These are phyloP conservation scores for Cinclus mexicanus DNA, from an alignment of 2,113 vertebrate genomes.

Conservation along the genomic window DNA sequence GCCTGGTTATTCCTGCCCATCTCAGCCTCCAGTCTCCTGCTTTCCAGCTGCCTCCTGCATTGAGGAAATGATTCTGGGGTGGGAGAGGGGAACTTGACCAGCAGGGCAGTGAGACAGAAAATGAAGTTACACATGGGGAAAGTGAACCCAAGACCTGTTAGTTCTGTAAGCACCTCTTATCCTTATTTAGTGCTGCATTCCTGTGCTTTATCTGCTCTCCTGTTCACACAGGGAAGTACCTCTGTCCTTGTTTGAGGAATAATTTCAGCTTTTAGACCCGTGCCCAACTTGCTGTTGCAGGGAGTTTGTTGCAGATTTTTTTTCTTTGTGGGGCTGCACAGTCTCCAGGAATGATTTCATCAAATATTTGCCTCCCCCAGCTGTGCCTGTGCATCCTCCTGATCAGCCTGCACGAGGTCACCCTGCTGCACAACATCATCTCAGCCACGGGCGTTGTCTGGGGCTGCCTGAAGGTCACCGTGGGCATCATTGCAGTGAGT, in stretches of 20 bases:
- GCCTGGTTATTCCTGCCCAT: not conserved
- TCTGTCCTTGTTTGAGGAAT: not conserved
- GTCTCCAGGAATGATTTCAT: not conserved
- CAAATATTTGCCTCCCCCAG: conserved; percentile 34
- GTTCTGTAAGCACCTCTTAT: not conserved
- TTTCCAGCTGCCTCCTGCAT: not conserved
- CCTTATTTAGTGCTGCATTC: not conserved
- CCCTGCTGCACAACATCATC: conserved; percentile 68
- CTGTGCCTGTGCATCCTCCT: conserved; percentile 82
- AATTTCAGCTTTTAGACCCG: not conserved
- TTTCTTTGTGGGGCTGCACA: not conserved
- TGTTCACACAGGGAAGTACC: not conserved
- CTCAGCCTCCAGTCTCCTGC: not conserved
- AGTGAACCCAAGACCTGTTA: not conserved
- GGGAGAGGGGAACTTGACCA: not conserved
- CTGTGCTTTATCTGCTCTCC: not conserved
- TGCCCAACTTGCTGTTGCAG: not conserved
- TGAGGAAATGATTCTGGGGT: not conserved
- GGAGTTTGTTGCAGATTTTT: not conserved
- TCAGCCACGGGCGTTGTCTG: conserved; percentile 75
- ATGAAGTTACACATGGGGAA: not conserved
- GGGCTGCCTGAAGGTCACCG: conserved; percentile 76
- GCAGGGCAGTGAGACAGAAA: not conserved
- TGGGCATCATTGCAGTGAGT: conserved; percentile 77
- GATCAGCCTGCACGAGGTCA: conserved; percentile 60